Evolutionary conservation across 1,140 invertebrate species (phyloP).

Genomic region (Chrysomallon squamiferum): DNA sequence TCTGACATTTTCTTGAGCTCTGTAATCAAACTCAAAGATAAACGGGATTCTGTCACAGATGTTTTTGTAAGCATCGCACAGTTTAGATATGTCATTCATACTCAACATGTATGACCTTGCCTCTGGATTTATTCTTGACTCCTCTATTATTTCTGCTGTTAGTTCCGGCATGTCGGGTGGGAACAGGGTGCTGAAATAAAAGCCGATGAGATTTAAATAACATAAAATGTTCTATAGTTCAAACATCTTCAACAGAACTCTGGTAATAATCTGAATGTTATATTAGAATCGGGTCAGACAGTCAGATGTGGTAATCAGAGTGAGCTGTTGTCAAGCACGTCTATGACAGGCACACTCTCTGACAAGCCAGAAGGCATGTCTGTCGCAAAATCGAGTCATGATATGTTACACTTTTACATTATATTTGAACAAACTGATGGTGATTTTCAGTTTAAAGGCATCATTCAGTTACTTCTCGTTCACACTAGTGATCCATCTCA

Average conservation of each 20-base stretch:
- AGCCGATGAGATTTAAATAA: too few species aligned
- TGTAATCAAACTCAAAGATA: conserved; percentile 72
- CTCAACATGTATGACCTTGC: conserved; percentile 67
- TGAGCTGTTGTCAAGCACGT: too few species aligned
- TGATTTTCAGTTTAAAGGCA: too few species aligned
- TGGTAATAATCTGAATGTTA: neutral
- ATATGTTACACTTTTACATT: too few species aligned
- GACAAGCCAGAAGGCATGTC: too few species aligned
- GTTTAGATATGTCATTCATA: conserved; percentile 78
- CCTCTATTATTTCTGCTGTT: conserved; percentile 72
- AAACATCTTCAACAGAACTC: neutral
- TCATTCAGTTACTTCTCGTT: too few species aligned
- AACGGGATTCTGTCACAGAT: conserved; percentile 76
- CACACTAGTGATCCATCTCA: too few species aligned
- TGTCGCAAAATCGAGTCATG: too few species aligned
- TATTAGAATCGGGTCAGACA: too few species aligned
- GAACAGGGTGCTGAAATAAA: conserved; percentile 72
- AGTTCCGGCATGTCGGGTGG: conserved; percentile 76
- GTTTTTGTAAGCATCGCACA: conserved; percentile 78
- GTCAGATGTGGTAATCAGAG: too few species aligned
- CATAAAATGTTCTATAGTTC: neutral
- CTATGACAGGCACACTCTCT: too few species aligned
- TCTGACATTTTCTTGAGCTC: conserved; percentile 24
- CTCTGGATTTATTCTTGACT: conserved; percentile 76
- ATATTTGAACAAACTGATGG: too few species aligned